Conservation (phyloP, 2,797 vertebrate genomes). For the Huso huso region DNA sequence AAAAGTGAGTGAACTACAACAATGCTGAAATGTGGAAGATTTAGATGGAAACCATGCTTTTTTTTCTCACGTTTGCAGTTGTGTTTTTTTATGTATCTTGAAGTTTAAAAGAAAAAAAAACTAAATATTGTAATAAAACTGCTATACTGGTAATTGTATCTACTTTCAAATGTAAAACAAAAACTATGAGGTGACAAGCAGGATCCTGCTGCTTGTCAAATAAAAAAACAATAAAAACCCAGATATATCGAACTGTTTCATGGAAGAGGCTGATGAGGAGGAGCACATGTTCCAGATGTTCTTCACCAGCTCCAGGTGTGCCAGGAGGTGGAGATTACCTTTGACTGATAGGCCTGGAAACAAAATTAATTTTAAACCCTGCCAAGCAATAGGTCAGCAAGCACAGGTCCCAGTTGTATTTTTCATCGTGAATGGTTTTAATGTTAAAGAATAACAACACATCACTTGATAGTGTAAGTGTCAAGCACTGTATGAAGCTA, state of each 20-base stretch:
- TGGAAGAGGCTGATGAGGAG: neutral
- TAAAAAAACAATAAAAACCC: constrained; percentile 84
- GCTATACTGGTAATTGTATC: constrained; percentile 97
- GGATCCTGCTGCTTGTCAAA: constrained; percentile 99
- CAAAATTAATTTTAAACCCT: no score
- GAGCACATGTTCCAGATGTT: neutral
- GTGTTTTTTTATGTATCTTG: constrained; percentile 83
- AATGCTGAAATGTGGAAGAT: constrained; percentile 72
- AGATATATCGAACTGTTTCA: constrained; percentile 44
- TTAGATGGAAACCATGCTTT: constrained; percentile 78
- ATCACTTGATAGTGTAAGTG: no score
- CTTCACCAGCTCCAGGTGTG: neutral
- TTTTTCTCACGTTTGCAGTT: constrained; percentile 90
- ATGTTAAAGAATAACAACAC: no score
- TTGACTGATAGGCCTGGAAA: no score
- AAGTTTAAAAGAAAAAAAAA: constrained; percentile 61
- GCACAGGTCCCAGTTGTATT: no score
- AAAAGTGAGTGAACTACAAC: constrained; percentile 45
- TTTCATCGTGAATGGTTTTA: no score
- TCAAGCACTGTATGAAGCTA: no score
- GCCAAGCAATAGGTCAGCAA: no score
- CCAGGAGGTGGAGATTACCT: no score
- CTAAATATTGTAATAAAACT: constrained; percentile 96
- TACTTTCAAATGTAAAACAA: constrained; percentile 88
- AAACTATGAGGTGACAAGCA: constrained; percentile 66